Conservation (phyloP, 2,888 invertebrate species). For the Aspidapion aeneum region DNA sequence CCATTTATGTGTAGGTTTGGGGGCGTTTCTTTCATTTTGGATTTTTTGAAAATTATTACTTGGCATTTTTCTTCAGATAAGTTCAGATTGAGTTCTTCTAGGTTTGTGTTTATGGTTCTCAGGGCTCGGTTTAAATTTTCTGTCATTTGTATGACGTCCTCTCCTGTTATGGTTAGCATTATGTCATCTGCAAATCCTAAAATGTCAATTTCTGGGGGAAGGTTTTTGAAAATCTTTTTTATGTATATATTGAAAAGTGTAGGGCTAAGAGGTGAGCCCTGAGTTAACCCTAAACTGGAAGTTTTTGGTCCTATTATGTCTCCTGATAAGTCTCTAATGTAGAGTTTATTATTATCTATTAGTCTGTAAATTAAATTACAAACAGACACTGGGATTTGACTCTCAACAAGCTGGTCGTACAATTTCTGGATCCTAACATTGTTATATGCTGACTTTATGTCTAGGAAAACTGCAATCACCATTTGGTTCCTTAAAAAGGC, state of each 20-base stretch:
- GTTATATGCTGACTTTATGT: neutral
- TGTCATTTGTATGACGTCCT: neutral
- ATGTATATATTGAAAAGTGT: neutral
- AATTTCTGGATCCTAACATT: neutral
- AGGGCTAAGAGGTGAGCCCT: neutral
- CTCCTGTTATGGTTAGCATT: neutral
- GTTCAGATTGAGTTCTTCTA: neutral
- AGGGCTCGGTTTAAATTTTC: neutral
- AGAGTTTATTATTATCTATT: neutral
- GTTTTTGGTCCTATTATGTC: neutral
- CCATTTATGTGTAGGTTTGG: neutral
- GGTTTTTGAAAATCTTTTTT: neutral
- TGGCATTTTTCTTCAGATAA: conserved; percentile 15
- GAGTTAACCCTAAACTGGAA: neutral
- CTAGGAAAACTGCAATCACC: neutral
- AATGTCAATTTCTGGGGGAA: neutral
- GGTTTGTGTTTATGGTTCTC: neutral
- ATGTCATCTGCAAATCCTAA: neutral
- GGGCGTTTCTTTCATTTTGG: neutral
- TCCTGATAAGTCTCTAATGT: neutral
- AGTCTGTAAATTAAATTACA: too few species aligned
- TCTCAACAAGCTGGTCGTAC: too few species aligned
- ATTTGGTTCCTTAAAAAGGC: too few species aligned
- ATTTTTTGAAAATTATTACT: conserved; percentile 6
- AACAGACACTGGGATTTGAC: too few species aligned